phyloP scores from a whole-genome alignment of 2,888 invertebrate genomes.

The Leucoma salicis region DNA sequence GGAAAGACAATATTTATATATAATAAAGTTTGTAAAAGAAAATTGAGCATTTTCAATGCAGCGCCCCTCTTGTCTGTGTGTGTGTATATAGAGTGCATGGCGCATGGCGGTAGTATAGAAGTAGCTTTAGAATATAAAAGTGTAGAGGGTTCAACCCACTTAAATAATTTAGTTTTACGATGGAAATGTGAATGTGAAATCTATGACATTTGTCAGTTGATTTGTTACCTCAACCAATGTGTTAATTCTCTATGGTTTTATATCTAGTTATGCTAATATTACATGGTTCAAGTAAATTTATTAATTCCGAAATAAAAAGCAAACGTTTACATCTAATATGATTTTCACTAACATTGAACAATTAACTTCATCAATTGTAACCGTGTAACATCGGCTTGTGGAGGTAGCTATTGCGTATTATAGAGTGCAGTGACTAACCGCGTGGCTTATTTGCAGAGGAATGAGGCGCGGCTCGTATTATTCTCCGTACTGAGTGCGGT shows the following conservation, averaged over 20 bases:
- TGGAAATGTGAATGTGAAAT: too few species aligned
- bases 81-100: constrained; percentile 30
- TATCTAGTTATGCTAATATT: background rate
- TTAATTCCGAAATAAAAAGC: too few species aligned
- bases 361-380: too few species aligned
- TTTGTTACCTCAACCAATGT: background rate
- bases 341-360: too few species aligned
- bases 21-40: constrained; percentile 67
- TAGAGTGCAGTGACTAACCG: constrained; percentile 43
- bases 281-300: too few species aligned
- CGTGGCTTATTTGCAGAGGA: constrained; percentile 83
- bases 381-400: too few species aligned
- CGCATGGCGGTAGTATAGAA: constrained; percentile 5
- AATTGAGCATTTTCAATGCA: constrained; percentile 69
- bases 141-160: too few species aligned
- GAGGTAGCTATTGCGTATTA: constrained; percentile 19
- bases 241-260: background rate
- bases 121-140: background rate
- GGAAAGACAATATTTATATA: constrained; percentile 61
- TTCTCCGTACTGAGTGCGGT: constrained; percentile 85
- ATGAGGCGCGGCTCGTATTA: constrained; percentile 87
- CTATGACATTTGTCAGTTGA: too few species aligned
- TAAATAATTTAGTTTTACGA: too few species aligned
- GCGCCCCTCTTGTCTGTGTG: constrained; percentile 40
- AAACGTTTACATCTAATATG: too few species aligned